phyloP scores from a whole-genome alignment of 2,113 vertebrate species.

The Tupaia tana region DNA sequence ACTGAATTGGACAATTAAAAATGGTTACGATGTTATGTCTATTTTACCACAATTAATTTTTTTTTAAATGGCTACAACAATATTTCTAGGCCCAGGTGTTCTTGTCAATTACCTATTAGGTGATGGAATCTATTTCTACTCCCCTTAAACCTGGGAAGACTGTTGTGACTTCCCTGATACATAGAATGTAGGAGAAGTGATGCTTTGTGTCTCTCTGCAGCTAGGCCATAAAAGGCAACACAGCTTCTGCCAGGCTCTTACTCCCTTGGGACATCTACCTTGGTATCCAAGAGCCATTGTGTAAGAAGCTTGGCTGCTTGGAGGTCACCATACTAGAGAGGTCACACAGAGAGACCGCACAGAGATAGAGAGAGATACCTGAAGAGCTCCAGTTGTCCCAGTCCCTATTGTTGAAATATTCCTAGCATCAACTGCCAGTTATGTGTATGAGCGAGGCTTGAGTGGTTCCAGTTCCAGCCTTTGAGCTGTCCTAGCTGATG shows the following conservation, averaged over 20 bases:
- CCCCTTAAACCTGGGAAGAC: neutral
- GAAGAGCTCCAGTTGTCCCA: neutral
- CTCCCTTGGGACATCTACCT: neutral
- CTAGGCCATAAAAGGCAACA: neutral
- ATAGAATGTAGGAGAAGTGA: neutral
- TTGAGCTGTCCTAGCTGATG: neutral
- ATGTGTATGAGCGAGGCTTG: neutral
- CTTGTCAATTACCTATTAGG: neutral
- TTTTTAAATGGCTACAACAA: neutral
- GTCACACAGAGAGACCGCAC: neutral
- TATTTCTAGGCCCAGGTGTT: neutral
- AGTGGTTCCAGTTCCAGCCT: neutral
- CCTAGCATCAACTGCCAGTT: neutral
- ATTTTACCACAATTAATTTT: neutral
- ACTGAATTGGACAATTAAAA: slow-evolving; percentile 27
- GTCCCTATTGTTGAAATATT: neutral
- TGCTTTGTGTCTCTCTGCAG: neutral
- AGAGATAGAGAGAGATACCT: neutral
- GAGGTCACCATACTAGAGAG: neutral
- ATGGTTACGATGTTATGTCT: neutral
- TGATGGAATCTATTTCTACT: slow-evolving; percentile 9
- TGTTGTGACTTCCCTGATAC: neutral
- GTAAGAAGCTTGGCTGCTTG: neutral
- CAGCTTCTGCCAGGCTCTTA: neutral
- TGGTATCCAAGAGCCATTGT: neutral